A percentile compares a stretch with the other conserved stretches of the same genome.
phyloP scores from a whole-genome alignment of 2,113 vertebrate genomes.

The Morone saxatilis region DNA sequence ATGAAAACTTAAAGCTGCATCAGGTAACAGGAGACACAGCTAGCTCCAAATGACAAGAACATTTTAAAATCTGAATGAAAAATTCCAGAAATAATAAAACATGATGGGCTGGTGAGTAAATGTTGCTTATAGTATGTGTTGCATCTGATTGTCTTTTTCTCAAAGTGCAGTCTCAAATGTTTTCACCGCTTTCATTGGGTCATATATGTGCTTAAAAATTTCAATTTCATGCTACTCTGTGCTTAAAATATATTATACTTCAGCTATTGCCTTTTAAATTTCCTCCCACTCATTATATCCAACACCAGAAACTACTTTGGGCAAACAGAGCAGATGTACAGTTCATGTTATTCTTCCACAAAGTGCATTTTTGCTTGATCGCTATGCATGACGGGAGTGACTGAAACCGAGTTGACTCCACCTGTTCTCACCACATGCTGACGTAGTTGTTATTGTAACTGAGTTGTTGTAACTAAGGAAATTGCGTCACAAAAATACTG shows the following conservation, averaged over 20 bases:
- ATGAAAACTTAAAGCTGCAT: background rate
- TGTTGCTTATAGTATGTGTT: background rate
- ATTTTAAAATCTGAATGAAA: background rate
- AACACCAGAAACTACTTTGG: background rate
- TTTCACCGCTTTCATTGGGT: conserved; percentile 17
- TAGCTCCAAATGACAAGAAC: background rate
- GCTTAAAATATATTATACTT: background rate
- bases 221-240: background rate
- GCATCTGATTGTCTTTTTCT: conserved; percentile 4
- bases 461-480: background rate
- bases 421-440: background rate
- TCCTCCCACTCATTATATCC: background rate
- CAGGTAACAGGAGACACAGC: background rate
- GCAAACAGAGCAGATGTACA: background rate
- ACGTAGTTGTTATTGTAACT: background rate
- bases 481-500: background rate
- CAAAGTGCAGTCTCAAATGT: background rate
- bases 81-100: background rate
- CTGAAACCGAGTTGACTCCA: background rate
- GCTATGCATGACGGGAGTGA: background rate
- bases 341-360: background rate
- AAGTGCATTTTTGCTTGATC: conserved; percentile 41
- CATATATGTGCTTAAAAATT: background rate
- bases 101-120: no score
- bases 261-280: background rate